Conservation (phyloP, 2,888 invertebrate species). For the Empis livida region DNA sequence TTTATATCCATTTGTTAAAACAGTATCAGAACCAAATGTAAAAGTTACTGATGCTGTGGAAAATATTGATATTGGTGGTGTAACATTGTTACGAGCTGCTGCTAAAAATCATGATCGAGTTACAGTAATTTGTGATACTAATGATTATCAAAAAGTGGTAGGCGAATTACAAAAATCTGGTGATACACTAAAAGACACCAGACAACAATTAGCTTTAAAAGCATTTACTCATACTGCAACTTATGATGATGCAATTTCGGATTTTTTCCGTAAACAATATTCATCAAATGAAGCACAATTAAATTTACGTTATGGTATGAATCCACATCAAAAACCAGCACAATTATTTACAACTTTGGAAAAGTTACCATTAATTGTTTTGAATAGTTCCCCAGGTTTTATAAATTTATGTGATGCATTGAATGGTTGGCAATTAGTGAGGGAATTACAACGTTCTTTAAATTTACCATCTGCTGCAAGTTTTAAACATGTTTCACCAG, state of each 20-base stretch:
- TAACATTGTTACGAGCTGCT: slow-evolving; percentile 86
- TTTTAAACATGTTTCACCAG: slow-evolving; percentile 97
- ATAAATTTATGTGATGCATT: slow-evolving; percentile 96
- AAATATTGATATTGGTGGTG: slow-evolving; percentile 95
- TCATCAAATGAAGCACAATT: slow-evolving; percentile 64
- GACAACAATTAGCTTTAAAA: slow-evolving; percentile 50
- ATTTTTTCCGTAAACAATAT: slow-evolving; percentile 89
- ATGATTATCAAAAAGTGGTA: slow-evolving; percentile 68
- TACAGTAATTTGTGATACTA: slow-evolving; percentile 83
- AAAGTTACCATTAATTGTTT: slow-evolving; percentile 69
- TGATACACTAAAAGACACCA: slow-evolving; percentile 53
- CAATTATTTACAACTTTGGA: slow-evolving; percentile 73
- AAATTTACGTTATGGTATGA: slow-evolving; percentile 88
- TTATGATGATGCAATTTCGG: slow-evolving; percentile 88
- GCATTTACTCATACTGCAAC: slow-evolving; percentile 94
- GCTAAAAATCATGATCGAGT: slow-evolving; percentile 95
- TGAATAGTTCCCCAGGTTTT: slow-evolving; percentile 89
- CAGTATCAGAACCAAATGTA: slow-evolving; percentile 67
- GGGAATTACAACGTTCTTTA: slow-evolving; percentile 68
- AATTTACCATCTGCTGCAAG: slow-evolving; percentile 85
- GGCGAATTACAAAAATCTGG: slow-evolving; percentile 55
- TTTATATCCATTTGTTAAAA: slow-evolving; percentile 88
- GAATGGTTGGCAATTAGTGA: slow-evolving; percentile 94
- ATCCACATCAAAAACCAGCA: slow-evolving; percentile 95
- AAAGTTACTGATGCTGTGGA: slow-evolving; percentile 82